These are phyloP conservation scores for Eleginops maclovinus DNA, from an alignment of 2,113 vertebrate genomes.

Conservation along the genomic window DNA sequence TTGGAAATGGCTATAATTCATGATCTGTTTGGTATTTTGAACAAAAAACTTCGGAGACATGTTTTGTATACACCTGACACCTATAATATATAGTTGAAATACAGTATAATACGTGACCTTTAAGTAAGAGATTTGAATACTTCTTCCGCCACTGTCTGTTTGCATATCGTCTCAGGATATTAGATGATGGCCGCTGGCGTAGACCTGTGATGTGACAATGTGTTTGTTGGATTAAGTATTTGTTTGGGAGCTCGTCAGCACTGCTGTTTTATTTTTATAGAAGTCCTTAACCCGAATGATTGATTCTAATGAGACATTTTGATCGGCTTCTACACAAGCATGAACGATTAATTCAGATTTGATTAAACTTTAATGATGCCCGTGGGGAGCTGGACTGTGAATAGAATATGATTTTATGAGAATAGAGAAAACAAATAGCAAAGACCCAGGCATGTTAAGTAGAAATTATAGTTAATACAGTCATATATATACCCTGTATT, in stretches of 20 bases:
- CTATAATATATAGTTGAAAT: too few species aligned
- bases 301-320: constrained; percentile 71
- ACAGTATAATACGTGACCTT: too few species aligned
- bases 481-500: too few species aligned
- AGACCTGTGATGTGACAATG: not conserved
- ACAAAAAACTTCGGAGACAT: too few species aligned
- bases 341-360: constrained; percentile 63
- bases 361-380: constrained; percentile 67
- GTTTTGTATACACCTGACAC: too few species aligned
- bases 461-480: not conserved
- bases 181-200: not conserved
- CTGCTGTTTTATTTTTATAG: constrained; percentile 43
- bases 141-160: too few species aligned
- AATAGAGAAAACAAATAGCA: constrained; percentile 24
- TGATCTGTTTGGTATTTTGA: too few species aligned
- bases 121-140: too few species aligned
- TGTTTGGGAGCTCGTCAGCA: constrained; percentile 27
- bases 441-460: not conserved
- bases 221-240: constrained; percentile 40
- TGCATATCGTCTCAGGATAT: too few species aligned
- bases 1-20: too few species aligned
- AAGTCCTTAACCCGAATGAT: constrained; percentile 65
- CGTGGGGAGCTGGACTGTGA: constrained; percentile 61
- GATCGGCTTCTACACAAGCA: constrained; percentile 55
- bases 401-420: constrained; percentile 31